phyloP scores from a whole-genome alignment of 1,140 invertebrate species.

The Drosophila kepulauana region DNA sequence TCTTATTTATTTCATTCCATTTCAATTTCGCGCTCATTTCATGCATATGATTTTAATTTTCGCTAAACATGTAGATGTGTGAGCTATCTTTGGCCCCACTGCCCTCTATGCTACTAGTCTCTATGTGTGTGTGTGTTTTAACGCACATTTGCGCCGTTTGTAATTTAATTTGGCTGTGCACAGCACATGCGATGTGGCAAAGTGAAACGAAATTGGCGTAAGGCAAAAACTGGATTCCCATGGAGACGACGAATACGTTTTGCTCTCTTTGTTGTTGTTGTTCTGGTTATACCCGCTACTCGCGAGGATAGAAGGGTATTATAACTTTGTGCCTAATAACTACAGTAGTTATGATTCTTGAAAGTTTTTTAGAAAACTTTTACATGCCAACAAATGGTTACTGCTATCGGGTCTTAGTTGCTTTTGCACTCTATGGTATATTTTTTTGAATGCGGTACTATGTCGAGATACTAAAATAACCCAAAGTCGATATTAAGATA shows the following conservation, averaged over 20 bases:
- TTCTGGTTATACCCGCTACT: neutral
- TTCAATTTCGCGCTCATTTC: slow-evolving; percentile 81
- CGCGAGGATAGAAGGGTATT: too few species aligned
- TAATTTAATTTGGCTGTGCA: slow-evolving; percentile 70
- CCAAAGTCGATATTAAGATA: too few species aligned
- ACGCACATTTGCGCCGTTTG: slow-evolving; percentile 63
- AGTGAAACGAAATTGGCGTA: slow-evolving; percentile 44
- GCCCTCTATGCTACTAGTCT: neutral
- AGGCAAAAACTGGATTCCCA: slow-evolving; percentile 19
- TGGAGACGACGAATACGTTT: slow-evolving; percentile 5
- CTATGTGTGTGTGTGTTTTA: slow-evolving; percentile 11
- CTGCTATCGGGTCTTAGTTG: too few species aligned
- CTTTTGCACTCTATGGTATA: too few species aligned
- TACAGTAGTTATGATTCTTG: too few species aligned
- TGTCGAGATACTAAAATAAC: too few species aligned
- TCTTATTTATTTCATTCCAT: slow-evolving; percentile 76
- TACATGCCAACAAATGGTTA: too few species aligned
- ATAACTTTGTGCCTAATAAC: too few species aligned
- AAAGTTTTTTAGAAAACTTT: too few species aligned
- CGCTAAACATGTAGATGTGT: slow-evolving; percentile 49
- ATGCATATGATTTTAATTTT: slow-evolving; percentile 83
- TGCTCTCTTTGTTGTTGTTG: neutral
- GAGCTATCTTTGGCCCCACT: slow-evolving; percentile 1
- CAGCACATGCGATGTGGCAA: slow-evolving; percentile 38
- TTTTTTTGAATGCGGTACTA: too few species aligned